These are phyloP conservation scores for Cheilosia impressa DNA, from an alignment of 2,888 invertebrate genomes.

Conservation along the genomic window DNA sequence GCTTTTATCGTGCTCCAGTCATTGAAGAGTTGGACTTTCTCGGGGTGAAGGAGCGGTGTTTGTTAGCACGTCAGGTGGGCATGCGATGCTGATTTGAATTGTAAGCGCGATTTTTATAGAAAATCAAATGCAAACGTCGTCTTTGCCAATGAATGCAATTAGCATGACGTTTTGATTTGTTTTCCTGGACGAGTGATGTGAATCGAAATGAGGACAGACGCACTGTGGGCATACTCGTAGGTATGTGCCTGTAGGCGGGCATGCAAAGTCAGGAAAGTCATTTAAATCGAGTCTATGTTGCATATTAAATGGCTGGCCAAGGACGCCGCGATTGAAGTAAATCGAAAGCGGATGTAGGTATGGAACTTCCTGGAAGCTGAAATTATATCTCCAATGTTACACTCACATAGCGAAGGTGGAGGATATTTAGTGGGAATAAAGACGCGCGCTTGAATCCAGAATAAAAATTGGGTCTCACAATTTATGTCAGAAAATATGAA, in stretches of 20 bases:
- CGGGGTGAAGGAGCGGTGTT: slow-evolving; percentile 4
- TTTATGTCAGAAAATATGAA: no score
- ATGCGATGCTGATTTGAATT: slow-evolving; percentile 58
- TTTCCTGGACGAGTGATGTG: slow-evolving; percentile 62
- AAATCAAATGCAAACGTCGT: slow-evolving; percentile 69
- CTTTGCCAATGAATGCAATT: slow-evolving; percentile 72
- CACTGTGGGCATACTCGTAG: background rate
- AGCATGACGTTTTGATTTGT: slow-evolving; percentile 72
- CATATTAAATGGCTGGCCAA: background rate
- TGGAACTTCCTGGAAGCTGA: background rate
- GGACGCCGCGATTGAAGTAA: background rate
- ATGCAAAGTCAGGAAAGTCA: slow-evolving; percentile 24
- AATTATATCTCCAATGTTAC: background rate
- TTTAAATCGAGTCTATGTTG: background rate
- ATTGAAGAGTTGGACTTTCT: slow-evolving; percentile 40
- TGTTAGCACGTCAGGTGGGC: slow-evolving; percentile 3
- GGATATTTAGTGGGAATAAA: no score
- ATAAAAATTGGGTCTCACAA: no score
- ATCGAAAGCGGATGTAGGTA: background rate
- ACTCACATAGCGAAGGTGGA: background rate
- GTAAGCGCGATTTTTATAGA: slow-evolving; percentile 61
- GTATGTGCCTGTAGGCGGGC: background rate
- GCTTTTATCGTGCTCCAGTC: slow-evolving; percentile 47
- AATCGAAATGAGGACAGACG: slow-evolving; percentile 53
- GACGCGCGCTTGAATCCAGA: no score